Conservation (phyloP, 2,888 invertebrate genomes). For the Ecliptopera silaceata region DNA sequence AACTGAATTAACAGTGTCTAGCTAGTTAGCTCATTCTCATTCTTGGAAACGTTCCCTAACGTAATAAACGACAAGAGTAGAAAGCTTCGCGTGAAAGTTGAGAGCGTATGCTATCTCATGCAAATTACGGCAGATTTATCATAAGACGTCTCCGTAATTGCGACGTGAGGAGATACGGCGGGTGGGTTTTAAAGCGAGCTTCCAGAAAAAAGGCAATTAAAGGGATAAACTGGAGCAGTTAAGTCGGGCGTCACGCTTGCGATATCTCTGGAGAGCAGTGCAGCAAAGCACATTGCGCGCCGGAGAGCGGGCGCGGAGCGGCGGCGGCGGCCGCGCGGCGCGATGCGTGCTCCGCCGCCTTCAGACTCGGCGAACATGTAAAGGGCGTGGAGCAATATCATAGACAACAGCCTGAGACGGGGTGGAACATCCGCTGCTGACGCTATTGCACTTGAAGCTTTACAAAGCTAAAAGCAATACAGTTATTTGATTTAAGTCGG, state of each 20-base stretch:
- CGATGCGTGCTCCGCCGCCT: constrained; percentile 60
- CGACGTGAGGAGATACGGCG: constrained; percentile 82
- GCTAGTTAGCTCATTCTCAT: constrained; percentile 79
- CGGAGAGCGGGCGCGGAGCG: constrained; percentile 45
- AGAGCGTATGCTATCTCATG: constrained; percentile 83
- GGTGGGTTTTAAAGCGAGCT: constrained; percentile 73
- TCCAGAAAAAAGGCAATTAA: constrained; percentile 82
- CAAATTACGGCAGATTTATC: constrained; percentile 83
- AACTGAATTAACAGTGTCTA: constrained; percentile 70
- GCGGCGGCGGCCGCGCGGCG: constrained; percentile 45
- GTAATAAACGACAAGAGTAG: constrained; percentile 81
- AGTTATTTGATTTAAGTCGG: constrained; percentile 83
- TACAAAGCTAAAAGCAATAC: constrained; percentile 83
- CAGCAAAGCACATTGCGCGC: constrained; percentile 40
- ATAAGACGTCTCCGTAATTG: constrained; percentile 83
- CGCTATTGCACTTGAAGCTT: constrained; percentile 81
- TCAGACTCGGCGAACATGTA: constrained; percentile 74
- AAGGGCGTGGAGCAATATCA: constrained; percentile 82
- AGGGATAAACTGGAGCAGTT: constrained; percentile 80
- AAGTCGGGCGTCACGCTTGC: constrained; percentile 73
- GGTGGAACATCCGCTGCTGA: constrained; percentile 77
- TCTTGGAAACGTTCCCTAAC: constrained; percentile 79
- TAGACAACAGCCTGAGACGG: constrained; percentile 78
- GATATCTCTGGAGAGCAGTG: constrained; percentile 62
- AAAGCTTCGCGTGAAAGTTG: constrained; percentile 81